Evolutionary conservation across 2,888 invertebrate genomes (phyloP), one percentile per base, ranked within the genome.

Genomic region (Trachelus iudaicus): DNA sequence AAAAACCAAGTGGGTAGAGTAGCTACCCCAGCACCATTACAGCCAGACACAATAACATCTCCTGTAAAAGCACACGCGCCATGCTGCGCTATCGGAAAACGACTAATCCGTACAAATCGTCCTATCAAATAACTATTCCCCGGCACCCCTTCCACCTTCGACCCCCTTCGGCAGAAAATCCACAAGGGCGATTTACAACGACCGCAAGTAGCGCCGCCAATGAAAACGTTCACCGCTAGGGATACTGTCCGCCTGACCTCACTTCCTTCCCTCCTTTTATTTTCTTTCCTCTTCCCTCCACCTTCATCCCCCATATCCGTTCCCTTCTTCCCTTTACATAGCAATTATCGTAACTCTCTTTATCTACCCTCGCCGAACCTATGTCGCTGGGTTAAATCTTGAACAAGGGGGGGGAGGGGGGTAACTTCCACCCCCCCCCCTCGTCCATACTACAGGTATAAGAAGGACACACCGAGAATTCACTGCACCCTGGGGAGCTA

Each of bases 271-370:
- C 0, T 31, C 15, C 71, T 33, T 71, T 71, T 30, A 30, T 15
- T 33, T 15, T 30, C 31, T 12, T 13, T 71, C 0, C 15, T 13
- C 1, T 11, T 30, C 71, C 6, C 71, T 31, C 71, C 31, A 0
- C 31, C 31, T 30, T 15, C 71, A 1, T 12, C 71, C 71, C 71
- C 71, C 31, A 31, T 71, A 15, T 71, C 31, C 15, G 12, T 33
- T 69, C 68, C 37, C 30, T 73, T 71, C 30, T 73, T 23, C 73
- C 83, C 81, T 85, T 83, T 84, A 83, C 83, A 77, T 76, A 80
- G 84, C 87, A 87, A 87, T 88, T 87, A 88, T 83, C 87, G 87
- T 87, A 87, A 87, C 87, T 88, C 87, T 87, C 87, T 87, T 87
- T 88, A 87, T 88, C 87, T 87, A 77, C 77, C 73, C 78, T 34